A percentile compares a stretch with the other conserved stretches of the same genome.
Evolutionary conservation across 1,140 invertebrate species (phyloP).

Genomic region (Drosophila seguyi): DNA sequence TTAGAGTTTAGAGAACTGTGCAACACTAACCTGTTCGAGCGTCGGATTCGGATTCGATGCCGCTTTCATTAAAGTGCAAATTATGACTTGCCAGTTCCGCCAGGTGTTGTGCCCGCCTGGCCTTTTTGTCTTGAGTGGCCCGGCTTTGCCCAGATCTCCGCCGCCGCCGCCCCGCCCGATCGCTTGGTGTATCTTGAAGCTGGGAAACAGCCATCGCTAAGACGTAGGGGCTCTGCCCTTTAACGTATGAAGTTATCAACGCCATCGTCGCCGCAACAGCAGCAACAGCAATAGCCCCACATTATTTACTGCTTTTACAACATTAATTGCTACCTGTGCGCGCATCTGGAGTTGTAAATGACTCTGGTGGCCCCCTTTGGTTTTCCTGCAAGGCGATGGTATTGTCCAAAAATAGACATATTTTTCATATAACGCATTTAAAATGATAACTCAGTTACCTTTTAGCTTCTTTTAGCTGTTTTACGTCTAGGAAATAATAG

Average conservation of each 20-base stretch:
- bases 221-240: slow-evolving; percentile 51
- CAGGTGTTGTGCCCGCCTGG: slow-evolving; percentile 77
- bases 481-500: neutral
- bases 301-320: slow-evolving; percentile 57
- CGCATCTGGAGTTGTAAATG: slow-evolving; percentile 56
- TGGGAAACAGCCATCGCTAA: slow-evolving; percentile 28
- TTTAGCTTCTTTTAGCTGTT: neutral
- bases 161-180: slow-evolving; percentile 3
- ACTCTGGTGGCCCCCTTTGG: slow-evolving; percentile 17
- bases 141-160: slow-evolving; percentile 19
- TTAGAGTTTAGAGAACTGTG: slow-evolving; percentile 69
- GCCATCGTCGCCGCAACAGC: slow-evolving; percentile 31
- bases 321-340: slow-evolving; percentile 67
- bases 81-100: slow-evolving; percentile 83
- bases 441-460: neutral
- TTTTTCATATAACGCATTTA: neutral
- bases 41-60: slow-evolving; percentile 35
- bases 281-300: slow-evolving; percentile 31
- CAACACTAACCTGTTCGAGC: slow-evolving; percentile 69
- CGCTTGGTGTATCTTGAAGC: neutral
- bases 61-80: slow-evolving; percentile 84
- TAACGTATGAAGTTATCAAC: slow-evolving; percentile 79
- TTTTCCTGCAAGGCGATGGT: neutral
- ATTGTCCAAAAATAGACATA: neutral
- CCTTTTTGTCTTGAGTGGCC: slow-evolving; percentile 76